Percentiles rank a stretch among this genome's conserved stretches.
Conservation (phyloP, 1,140 invertebrate species). For the Microplitis mediator region DNA sequence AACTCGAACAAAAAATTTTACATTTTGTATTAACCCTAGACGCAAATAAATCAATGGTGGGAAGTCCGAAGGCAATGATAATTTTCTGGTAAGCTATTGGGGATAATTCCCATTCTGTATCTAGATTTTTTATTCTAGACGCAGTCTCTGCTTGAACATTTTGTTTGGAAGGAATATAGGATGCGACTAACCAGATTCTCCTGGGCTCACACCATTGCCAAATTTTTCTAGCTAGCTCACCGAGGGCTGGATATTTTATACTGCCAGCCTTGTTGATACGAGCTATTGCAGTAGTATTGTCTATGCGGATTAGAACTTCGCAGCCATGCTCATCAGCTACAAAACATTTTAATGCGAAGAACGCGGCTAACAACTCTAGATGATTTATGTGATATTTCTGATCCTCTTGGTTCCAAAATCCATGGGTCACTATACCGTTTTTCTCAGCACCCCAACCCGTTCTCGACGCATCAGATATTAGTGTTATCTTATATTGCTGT, state of each 20-base stretch:
- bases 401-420: constrained; percentile 35
- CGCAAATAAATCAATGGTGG: constrained; percentile 25
- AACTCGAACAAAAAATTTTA: constrained; percentile 18
- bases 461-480: constrained; percentile 40
- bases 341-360: constrained; percentile 24
- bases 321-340: constrained; percentile 19
- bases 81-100: constrained; percentile 3
- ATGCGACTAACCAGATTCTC: constrained; percentile 23
- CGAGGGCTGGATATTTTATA: constrained; percentile 34
- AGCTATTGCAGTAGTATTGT: constrained; percentile 40
- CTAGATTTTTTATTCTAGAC: constrained; percentile 13
- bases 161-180: constrained; percentile 21
- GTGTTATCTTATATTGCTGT: constrained; percentile 26
- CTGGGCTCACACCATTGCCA: constrained; percentile 38
- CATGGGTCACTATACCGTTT: constrained; percentile 29
- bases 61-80: not conserved
- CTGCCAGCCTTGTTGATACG: constrained; percentile 37
- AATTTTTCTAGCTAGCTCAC: constrained; percentile 28
- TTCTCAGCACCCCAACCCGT: constrained; percentile 38
- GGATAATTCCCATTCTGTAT: constrained; percentile 27
- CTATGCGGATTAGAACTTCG: constrained; percentile 35
- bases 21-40: constrained; percentile 17
- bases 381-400: constrained; percentile 38
- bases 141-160: constrained; percentile 23
- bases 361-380: constrained; percentile 19